Conservation (phyloP, 23 tunicate genomes). For the Halocynthia aurantium region DNA sequence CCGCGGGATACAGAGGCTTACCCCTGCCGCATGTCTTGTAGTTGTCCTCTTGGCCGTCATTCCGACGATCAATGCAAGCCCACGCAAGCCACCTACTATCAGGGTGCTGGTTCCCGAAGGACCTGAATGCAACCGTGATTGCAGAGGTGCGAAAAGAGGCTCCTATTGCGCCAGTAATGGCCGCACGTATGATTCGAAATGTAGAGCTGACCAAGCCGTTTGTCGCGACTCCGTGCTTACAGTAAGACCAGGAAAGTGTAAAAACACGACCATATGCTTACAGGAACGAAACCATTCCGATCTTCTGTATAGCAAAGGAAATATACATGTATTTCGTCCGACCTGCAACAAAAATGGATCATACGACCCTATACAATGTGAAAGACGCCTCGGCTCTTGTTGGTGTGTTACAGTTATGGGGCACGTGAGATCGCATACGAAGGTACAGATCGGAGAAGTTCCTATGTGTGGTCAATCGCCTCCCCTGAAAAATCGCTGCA, state of each 20-base stretch:
- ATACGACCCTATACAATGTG: slow-evolving; percentile 12
- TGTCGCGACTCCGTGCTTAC: slow-evolving; percentile 13
- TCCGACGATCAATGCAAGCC: not conserved
- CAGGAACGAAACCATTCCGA: slow-evolving; percentile 8
- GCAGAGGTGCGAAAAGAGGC: not conserved
- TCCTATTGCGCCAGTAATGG: slow-evolving; percentile 24
- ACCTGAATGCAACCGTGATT: slow-evolving; percentile 12
- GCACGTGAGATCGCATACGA: slow-evolving; percentile 5
- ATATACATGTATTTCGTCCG: slow-evolving; percentile 4
- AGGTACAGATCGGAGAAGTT: slow-evolving; percentile 1
- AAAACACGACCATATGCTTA: slow-evolving; percentile 8
- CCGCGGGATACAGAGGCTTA: not conserved
- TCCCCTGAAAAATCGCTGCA: slow-evolving; percentile 1
- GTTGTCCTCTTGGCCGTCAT: not conserved
- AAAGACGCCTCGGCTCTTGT: slow-evolving; percentile 4
- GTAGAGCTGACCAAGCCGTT: slow-evolving; percentile 12
- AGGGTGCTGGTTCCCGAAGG: slow-evolving; percentile 14
- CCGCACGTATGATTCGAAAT: slow-evolving; percentile 9
- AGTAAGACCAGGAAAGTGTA: slow-evolving; percentile 18
- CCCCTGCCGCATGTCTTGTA: too few relatives aligned
- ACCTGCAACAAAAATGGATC: slow-evolving; percentile 27
- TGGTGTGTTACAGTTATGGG: slow-evolving; percentile 27
- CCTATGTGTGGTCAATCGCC: slow-evolving; percentile 6
- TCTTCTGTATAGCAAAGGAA: not conserved
- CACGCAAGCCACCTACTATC: not conserved